Base-by-base conservation (phyloP, 2,888 invertebrate genomes). In the Selenia dentaria region DNA sequence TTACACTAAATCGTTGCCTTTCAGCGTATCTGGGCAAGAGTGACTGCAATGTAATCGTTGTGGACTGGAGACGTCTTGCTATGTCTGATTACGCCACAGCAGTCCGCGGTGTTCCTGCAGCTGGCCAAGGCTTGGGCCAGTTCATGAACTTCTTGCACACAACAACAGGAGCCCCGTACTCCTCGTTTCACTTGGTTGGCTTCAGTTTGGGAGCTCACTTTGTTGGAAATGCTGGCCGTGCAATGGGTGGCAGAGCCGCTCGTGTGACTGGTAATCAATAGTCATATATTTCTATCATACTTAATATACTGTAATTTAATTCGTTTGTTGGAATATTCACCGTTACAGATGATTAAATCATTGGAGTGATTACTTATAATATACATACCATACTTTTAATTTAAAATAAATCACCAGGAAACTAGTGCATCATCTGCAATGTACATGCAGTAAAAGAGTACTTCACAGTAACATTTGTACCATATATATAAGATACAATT, bases 131-230 rank as follows among this genome's bases (percentile, higher is more conserved):
- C 1, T 48, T 83, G 6, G 83, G 79, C 24, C 62, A 67, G 18
- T 82, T 80, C 51, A 31, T 81, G 12, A 51, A 51, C 6, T 75
- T 63, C 58, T 40, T 82, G 1, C 59, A 54, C 44, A 27, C 22
- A 0, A 53, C 51, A 1, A 66, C 71, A 10, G 76, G 74, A 0
- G 63, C 59, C 3, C 46, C 59, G 0, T 63, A 54, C 13, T 47
- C 49, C n/a, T 50, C 48, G 3, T 65, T 80, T 46, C 82, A 82
- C 41, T 46, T 82, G 4, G 61, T 75, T 5, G 82, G 82, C 3
- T 76, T 77, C 62, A 78, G 79, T 40, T 60, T 81, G 41, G 82
- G 82, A 2, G 79, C 73, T 11, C 82, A 83, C 42, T 35, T 78
- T 1, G 79, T 74, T 18, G 82, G 79, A 0, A 72, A 70, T 20